These are phyloP conservation scores for Otocyon megalotis DNA, from an alignment of 2,113 vertebrate genomes.

Conservation along the genomic window DNA sequence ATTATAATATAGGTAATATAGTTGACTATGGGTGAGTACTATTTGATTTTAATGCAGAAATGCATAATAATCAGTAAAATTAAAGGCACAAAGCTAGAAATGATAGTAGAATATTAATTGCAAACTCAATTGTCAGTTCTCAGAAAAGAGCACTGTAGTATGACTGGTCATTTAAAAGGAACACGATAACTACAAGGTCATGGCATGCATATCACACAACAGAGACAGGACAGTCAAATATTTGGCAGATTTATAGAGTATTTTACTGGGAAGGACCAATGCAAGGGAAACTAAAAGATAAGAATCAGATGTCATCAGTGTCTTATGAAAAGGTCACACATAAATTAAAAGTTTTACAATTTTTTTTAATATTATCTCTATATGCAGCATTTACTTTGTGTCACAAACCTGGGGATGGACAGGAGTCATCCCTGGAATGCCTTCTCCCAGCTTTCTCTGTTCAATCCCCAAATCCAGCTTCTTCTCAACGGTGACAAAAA, in stretches of 20 bases:
- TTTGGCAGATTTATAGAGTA: neutral
- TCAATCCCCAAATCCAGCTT: neutral
- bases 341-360: neutral
- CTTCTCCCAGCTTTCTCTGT: neutral
- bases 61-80: neutral
- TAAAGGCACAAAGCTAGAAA: neutral
- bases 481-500: neutral
- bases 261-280: neutral
- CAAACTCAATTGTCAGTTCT: neutral
- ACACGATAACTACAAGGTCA: neutral
- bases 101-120: neutral
- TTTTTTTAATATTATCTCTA: neutral
- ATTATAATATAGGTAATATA: neutral
- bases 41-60: neutral
- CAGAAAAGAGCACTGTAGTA: neutral
- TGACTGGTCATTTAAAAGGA: neutral
- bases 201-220: neutral
- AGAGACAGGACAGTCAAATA: neutral
- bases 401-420: neutral
- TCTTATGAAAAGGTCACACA: neutral
- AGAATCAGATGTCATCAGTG: conserved; percentile 30
- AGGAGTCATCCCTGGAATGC: neutral
- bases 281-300: conserved; percentile 46
- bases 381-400: neutral
- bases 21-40: neutral